Evolutionary conservation across 2,888 invertebrate genomes (phyloP), one percentile per base, ranked within the genome.

Genomic region (Orthosia incerta): DNA sequence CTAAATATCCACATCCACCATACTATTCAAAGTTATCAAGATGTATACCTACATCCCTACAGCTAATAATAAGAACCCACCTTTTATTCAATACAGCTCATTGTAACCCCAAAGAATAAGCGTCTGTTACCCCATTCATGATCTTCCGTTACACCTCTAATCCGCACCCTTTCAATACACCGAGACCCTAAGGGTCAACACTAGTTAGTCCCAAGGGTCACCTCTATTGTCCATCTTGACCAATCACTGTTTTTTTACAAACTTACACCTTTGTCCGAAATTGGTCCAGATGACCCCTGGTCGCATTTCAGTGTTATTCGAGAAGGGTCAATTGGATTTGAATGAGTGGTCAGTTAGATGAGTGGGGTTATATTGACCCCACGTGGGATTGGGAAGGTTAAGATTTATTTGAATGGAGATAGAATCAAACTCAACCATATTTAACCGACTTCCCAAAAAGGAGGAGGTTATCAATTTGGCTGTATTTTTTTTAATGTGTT

Each of bases 221-320:
- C 60, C 61, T 77, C 71, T 81, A 88, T 88, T 91, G 95, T 94
- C 91, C 92, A 85, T 69, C 76, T 86, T 86, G 90, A 90, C 95
- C 95, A 95, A 95, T 95, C 90, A 89, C 86, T 87, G 85, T 92
- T 94, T 94, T 72, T 94, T 95, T 91, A 87, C 86, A 80, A 76
- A 80, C 85, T 88, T 86, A 90, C 80, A 91, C 91, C 90, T 91
- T 94, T 95, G 93, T 93, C 89, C 90, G 77, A 89, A 84, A 87
- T 86, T 92, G 94, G 95, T 94, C 95, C 94, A 94, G 93, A 93
- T 94, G 95, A 96, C 95, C 96, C 92, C 84, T 82, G 92, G 91
- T 95, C 94, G 86, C 76, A 87, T 95, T 95, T 86, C 93, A 89
- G 77, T 88, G 92, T 90, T 87, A 90, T 84, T 81, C 81, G 89